Evolutionary conservation across 2,797 vertebrate species (phyloP).

Genomic region (Poeciliopsis paucimaculata): DNA sequence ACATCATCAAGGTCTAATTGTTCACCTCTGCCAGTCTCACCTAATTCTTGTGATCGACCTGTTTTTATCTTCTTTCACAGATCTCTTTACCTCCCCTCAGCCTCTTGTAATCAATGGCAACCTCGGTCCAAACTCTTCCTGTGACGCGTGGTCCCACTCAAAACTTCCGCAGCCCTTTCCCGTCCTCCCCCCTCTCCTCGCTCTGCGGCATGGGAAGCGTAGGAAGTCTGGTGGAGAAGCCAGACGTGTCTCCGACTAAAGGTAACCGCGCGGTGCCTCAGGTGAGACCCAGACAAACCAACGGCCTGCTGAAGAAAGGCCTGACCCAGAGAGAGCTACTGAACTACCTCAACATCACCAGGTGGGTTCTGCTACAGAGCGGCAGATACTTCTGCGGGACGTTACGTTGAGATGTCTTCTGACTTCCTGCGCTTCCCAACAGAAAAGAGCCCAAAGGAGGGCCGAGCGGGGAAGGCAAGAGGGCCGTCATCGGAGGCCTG

Average conservation of each 20-base stretch:
- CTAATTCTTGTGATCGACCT: not conserved
- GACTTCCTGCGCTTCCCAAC: slow-evolving; percentile 40
- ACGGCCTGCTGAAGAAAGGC: slow-evolving; percentile 90
- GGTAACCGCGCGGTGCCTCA: slow-evolving; percentile 83
- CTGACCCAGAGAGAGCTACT: slow-evolving; percentile 93
- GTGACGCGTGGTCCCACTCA: slow-evolving; percentile 85
- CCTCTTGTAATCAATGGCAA: slow-evolving; percentile 93
- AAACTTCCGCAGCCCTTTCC: slow-evolving; percentile 74
- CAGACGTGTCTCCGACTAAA: slow-evolving; percentile 86
- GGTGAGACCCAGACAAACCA: slow-evolving; percentile 85
- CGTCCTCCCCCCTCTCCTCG: slow-evolving; percentile 73
- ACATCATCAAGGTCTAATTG: too few relatives aligned
- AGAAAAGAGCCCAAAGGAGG: slow-evolving; percentile 86
- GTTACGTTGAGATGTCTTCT: slow-evolving; percentile 14
- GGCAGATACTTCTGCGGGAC: not conserved
- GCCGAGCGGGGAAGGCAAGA: slow-evolving; percentile 55
- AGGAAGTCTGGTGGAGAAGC: slow-evolving; percentile 94
- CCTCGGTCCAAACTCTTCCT: slow-evolving; percentile 87
- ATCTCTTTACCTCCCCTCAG: slow-evolving; percentile 71
- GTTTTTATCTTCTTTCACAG: slow-evolving; percentile 68
- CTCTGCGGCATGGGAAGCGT: slow-evolving; percentile 94
- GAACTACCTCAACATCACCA: slow-evolving; percentile 93
- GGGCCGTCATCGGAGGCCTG: slow-evolving; percentile 75
- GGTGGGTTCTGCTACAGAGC: slow-evolving; percentile 48
- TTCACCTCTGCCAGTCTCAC: not conserved